phyloP scores from a whole-genome alignment of 2,797 vertebrate species.

The Crocodylus rhombifer region DNA sequence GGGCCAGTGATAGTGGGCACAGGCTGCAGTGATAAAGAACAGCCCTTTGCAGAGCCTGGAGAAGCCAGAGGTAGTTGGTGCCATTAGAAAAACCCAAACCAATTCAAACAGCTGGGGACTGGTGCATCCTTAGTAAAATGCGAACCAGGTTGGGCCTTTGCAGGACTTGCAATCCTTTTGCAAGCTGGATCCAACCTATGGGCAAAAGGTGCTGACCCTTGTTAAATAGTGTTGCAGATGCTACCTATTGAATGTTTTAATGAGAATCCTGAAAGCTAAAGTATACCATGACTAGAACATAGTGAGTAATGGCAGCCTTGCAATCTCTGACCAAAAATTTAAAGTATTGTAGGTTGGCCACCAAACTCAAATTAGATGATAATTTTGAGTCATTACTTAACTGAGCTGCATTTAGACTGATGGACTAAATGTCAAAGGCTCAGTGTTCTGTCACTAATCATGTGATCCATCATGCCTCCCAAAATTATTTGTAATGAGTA shows the following conservation, averaged over 20 bases:
- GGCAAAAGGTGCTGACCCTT: too few species aligned
- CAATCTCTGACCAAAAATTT: not conserved
- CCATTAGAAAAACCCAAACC: too few species aligned
- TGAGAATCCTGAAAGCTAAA: not conserved
- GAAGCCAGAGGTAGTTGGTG: too few species aligned
- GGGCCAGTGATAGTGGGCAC: too few species aligned
- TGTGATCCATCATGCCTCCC: not conserved
- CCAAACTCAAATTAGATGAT: not conserved
- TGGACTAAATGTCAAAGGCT: not conserved
- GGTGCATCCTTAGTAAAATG: too few species aligned
- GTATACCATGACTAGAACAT: not conserved
- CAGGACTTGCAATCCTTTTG: too few species aligned
- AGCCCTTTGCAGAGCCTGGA: too few species aligned
- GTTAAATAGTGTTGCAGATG: too few species aligned
- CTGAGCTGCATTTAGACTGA: not conserved
- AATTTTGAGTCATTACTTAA: not conserved
- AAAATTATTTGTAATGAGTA: not conserved
- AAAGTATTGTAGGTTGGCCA: not conserved
- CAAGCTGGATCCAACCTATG: too few species aligned
- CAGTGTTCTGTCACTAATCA: not conserved
- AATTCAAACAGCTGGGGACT: too few species aligned
- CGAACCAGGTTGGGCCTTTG: too few species aligned
- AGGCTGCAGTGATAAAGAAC: too few species aligned
- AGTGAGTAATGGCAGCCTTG: not conserved
- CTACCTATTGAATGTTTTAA: not conserved